These are phyloP conservation scores for Phasianus colchicus DNA, from an alignment of 2,113 vertebrate genomes.

Conservation along the genomic window DNA sequence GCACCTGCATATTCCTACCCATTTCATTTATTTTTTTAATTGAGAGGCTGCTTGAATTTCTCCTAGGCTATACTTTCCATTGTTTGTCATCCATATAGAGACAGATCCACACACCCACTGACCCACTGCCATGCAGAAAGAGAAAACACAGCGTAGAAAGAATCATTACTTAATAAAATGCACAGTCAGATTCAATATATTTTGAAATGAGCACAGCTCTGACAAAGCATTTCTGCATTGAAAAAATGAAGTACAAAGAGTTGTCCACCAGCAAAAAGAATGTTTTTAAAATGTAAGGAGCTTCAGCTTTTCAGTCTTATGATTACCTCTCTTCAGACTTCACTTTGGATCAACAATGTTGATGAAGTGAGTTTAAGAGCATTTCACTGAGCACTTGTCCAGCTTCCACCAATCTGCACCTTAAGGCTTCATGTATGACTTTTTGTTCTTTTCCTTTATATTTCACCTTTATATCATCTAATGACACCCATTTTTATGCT, in stretches of 20 bases:
- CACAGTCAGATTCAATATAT: not conserved
- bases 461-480: conserved; percentile 6
- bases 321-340: not conserved
- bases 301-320: not conserved
- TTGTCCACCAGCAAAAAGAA: not conserved
- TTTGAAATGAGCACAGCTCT: not conserved
- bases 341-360: not conserved
- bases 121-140: not conserved
- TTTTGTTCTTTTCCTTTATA: not conserved
- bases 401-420: not conserved
- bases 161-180: not conserved
- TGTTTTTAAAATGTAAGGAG: not conserved
- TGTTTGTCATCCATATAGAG: not conserved
- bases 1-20: conserved; percentile 48
- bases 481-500: not conserved
- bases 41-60: conserved; percentile 30
- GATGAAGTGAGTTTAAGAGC: not conserved
- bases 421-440: not conserved
- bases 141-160: not conserved
- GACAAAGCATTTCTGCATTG: not conserved
- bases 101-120: not conserved
- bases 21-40: conserved; percentile 65
- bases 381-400: not conserved
- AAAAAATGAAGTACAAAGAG: not conserved
- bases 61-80: not conserved